phyloP scores from a whole-genome alignment of 2,888 invertebrate species.

The Chrysotoxum bicinctum region DNA sequence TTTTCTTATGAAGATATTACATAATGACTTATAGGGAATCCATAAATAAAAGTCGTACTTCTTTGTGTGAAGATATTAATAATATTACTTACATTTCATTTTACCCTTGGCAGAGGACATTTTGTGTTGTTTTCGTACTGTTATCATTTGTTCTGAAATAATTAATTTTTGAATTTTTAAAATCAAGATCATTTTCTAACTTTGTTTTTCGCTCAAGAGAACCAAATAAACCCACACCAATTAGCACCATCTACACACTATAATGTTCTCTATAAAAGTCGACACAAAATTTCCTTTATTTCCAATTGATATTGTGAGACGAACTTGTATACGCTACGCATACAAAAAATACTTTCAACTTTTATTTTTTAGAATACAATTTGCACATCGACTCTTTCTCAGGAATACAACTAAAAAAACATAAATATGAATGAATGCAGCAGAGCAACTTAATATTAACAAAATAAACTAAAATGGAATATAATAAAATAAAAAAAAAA shows the following conservation, averaged over 20 bases:
- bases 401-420: slow-evolving; percentile 4
- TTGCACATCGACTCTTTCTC: slow-evolving; percentile 68
- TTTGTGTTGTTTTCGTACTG: slow-evolving; percentile 24
- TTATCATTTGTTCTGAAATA: slow-evolving; percentile 60
- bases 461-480: slow-evolving; percentile 1
- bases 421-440: slow-evolving; percentile 19
- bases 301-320: neutral
- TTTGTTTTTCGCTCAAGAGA: neutral
- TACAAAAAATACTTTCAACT: slow-evolving; percentile 1
- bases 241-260: slow-evolving; percentile 11
- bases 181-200: neutral
- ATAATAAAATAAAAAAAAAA: neutral
- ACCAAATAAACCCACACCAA: slow-evolving; percentile 33
- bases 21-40: neutral
- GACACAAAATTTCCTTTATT: neutral
- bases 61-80: neutral
- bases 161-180: slow-evolving; percentile 9
- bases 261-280: neutral
- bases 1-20: neutral
- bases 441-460: slow-evolving; percentile 38
- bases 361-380: slow-evolving; percentile 48
- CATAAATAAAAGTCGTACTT: neutral
- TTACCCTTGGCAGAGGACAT: slow-evolving; percentile 4
- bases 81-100: slow-evolving; percentile 50
- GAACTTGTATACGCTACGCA: neutral